Base-by-base conservation (phyloP, 2,888 invertebrate species). In the Tetramorium bicarinatum region DNA sequence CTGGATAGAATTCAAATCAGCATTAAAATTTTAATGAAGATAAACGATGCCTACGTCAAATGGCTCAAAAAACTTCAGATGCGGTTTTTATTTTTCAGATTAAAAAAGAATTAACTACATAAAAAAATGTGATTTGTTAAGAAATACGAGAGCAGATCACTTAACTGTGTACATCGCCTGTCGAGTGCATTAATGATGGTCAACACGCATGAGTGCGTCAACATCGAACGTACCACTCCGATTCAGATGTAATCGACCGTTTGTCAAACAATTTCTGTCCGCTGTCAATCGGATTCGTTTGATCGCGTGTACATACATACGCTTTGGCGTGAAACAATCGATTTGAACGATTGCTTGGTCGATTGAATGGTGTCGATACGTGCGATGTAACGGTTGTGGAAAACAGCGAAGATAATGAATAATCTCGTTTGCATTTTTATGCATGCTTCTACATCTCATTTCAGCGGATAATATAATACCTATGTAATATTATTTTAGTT, bases 181-280 rank as follows among this genome's bases (percentile, higher is more conserved):
- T 29, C 74, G 66, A 38, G 25, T 66, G 52, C 80, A 61, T 88
- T 85, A 81, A 85, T 80, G 74, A 72, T 75, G 38, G 59, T 79
- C 83, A 66, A 13, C n/a, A 62, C 80, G 64, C 87, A 69, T 9
- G 47, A 71, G 56, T 61, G 75, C 81, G 49, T 59, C 47, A 47
- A 67, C 66, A 25, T 67, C 71, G 67, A 49, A 56, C 18, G 82
- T 83, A 49, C 62, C 11, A 71, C 59, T 49, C 74, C 66, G 83
- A 86, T 82, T 89, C 82, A 86, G 72, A 86, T 87, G 84, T 87
- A 87, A 89, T 89, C 87, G 86, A 85, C 61, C 85, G 84, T 82
- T 88, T 79, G 89, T 83, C 88, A 89, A 89, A 89, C 89, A 87
- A 88, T 88, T 86, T 88, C 85, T 59, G 81, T 59, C 41, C 75